Evolutionary conservation across 1,140 invertebrate species (phyloP).

Genomic region (Bombus affinis): DNA sequence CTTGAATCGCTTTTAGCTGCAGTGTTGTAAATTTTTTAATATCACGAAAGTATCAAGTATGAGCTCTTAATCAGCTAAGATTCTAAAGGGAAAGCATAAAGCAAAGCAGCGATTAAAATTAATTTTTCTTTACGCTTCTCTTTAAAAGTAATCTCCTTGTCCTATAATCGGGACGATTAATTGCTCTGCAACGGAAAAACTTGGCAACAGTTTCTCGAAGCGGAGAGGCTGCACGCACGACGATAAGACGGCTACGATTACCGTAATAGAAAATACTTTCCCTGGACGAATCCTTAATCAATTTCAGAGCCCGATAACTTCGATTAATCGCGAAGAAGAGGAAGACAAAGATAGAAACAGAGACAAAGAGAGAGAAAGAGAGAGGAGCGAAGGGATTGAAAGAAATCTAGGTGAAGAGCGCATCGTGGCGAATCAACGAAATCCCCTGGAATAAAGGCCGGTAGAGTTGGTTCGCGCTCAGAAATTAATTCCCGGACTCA

Average conservation of each 20-base stretch:
- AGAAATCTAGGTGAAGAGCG: conserved; percentile 28
- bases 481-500: conserved; percentile 46
- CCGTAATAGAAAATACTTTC: conserved; percentile 32
- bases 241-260: no score
- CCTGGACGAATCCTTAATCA: conserved; percentile 8
- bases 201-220: background rate
- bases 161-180: background rate
- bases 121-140: background rate
- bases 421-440: conserved; percentile 43
- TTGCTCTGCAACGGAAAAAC: background rate
- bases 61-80: background rate
- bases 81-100: background rate
- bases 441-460: conserved; percentile 52
- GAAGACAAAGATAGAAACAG: background rate
- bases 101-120: background rate
- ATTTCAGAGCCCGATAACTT: background rate
- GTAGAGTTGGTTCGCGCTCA: conserved; percentile 19
- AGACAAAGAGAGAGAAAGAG: background rate
- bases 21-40: background rate
- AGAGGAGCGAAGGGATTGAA: background rate
- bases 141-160: background rate
- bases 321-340: conserved; percentile 31
- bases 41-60: background rate
- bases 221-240: background rate
- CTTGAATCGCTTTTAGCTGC: background rate